Evolutionary conservation across 30 jellyfish, hydroid and myxozoan genomes (phyloP).

Genomic region (Chironex yamaguchii): DNA sequence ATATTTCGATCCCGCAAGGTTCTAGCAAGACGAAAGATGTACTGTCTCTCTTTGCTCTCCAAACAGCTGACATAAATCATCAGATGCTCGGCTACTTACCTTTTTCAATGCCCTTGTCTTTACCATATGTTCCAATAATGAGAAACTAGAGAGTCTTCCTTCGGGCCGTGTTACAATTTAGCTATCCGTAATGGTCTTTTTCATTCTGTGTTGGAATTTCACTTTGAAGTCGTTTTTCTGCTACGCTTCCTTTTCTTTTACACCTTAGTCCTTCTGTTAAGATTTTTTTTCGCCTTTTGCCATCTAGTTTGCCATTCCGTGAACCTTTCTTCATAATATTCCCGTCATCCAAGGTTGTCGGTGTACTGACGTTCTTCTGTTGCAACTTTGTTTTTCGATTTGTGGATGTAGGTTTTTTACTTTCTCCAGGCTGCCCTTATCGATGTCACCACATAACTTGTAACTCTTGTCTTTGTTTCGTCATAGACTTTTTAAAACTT

Average conservation of each 20-base stretch:
- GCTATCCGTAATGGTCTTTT: background rate
- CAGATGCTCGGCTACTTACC: background rate
- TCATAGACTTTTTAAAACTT: too few relatives aligned
- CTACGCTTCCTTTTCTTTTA: background rate
- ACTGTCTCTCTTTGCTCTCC: background rate
- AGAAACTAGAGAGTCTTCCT: background rate
- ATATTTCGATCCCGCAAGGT: background rate
- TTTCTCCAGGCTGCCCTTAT: too few relatives aligned
- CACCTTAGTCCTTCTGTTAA: background rate
- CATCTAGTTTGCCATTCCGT: background rate
- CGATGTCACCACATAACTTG: too few relatives aligned
- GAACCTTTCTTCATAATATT: background rate
- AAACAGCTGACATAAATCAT: background rate
- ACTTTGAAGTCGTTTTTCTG: background rate
- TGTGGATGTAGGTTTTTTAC: too few relatives aligned
- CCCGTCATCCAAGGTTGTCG: background rate
- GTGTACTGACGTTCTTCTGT: background rate
- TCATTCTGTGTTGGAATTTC: background rate
- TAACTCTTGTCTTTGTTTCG: too few relatives aligned
- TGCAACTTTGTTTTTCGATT: background rate
- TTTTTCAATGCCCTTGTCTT: background rate
- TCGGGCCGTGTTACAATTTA: background rate
- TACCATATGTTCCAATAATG: background rate
- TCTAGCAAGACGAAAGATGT: background rate
- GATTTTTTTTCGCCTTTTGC: background rate